Evolutionary conservation across 2,888 invertebrate species (phyloP), one percentile per base, ranked within the genome.

Genomic region (Drosophila hamatofila): DNA sequence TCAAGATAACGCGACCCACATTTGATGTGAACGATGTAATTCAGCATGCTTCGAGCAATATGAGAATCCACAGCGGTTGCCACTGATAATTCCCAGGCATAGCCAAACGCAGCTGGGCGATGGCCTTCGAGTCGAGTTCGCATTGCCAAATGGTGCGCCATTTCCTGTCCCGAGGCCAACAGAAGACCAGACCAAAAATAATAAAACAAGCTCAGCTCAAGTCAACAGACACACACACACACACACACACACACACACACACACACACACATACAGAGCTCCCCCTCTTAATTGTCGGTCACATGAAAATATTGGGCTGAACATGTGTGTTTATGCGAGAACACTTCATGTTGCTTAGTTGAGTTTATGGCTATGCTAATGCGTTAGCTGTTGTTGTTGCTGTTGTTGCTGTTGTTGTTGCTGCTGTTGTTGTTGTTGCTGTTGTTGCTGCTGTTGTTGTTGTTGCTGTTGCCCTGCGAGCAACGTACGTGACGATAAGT

Each of bases 81-180:
- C 48, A 12, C 37, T 23, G 37, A 65, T 39, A 46, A 30, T 64
- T 64, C 18, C 44, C 54, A 54, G 48, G 48, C 48, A 18, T 7
- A 18, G 30, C 27, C 48, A 27, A 27, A 12, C 27, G 27, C 48
- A 46, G 46, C 46, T 52, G 37, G 25, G 14, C 21, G 11, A 1
- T n/a, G 51, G 18, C 35, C 30, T 42, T 41, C 41, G 30, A n/a
- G 21, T 18, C 30, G 23, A 56, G 42, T n/a, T 57, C 42, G 44
- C 44, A 44, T 57, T 55, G 54, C 27, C 54, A 54, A 54, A 54
- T 39, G 39, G 39, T 14, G n/a, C 30, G 18, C 2, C 46, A 41
- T 51, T 73, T 73, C 68, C 72, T 73, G 72, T 75, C 60, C 63
- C 46, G 14, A 48, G 41, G 41, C 72, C 52, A 57, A 33, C 37